Conservation (phyloP, 2,797 vertebrate species). For the Rhinoraja longicauda region DNA sequence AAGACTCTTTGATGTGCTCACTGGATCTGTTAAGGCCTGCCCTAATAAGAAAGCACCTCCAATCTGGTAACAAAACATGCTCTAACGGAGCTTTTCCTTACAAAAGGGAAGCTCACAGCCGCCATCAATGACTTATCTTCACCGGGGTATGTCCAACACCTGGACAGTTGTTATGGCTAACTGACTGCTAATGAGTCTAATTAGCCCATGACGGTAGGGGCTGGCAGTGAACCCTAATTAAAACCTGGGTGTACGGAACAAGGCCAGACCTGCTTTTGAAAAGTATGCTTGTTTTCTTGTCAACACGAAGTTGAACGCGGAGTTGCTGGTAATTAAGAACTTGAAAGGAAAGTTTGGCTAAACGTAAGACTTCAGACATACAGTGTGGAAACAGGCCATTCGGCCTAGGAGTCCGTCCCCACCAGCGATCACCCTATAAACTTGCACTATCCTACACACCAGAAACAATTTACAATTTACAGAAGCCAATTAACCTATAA, state of each 20-base stretch:
- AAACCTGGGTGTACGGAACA: neutral
- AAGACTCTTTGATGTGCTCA: constrained; percentile 30
- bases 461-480: too few species aligned
- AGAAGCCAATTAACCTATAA: too few species aligned
- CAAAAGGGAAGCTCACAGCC: constrained; percentile 23
- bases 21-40: constrained; percentile 30
- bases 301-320: neutral
- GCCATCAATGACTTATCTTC: constrained; percentile 24
- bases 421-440: too few species aligned
- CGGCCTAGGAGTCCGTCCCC: too few species aligned
- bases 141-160: neutral
- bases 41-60: constrained; percentile 2
- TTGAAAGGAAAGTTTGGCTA: neutral
- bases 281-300: neutral
- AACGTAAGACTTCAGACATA: neutral
- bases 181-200: neutral
- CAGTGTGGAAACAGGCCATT: too few species aligned
- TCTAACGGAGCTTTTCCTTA: constrained; percentile 25
- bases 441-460: too few species aligned
- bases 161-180: constrained; percentile 31
- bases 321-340: neutral
- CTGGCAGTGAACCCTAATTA: neutral
- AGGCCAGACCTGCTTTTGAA: neutral
- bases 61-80: constrained; percentile 34
- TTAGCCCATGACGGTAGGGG: neutral